Percentiles rank a stretch among this genome's conserved stretches.
phyloP scores from a whole-genome alignment of 30 jellyfish, hydroid and myxozoan species.

The Hydractinia echinata region DNA sequence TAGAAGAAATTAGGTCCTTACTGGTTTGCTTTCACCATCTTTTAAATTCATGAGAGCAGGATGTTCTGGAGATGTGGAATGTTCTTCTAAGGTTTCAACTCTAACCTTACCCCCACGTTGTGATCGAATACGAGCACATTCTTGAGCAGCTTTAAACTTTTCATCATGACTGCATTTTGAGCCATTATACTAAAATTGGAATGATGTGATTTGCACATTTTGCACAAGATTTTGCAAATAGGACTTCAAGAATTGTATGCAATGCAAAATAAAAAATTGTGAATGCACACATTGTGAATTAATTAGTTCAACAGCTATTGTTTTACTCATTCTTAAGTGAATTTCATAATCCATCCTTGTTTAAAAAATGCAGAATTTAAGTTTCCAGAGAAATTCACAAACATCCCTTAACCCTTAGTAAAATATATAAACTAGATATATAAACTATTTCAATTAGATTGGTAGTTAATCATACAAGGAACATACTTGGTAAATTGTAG shows the following conservation, averaged over 20 bases:
- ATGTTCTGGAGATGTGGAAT: slow-evolving; percentile 55
- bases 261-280: neutral
- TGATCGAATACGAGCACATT: slow-evolving; percentile 29
- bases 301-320: too few species aligned
- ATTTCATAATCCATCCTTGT: too few species aligned
- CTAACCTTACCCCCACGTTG: slow-evolving; percentile 27
- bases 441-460: neutral
- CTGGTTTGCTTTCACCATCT: slow-evolving; percentile 64
- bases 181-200: slow-evolving; percentile 72
- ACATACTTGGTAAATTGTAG: slow-evolving; percentile 65
- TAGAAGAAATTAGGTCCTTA: neutral
- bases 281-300: too few species aligned
- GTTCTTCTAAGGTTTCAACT: slow-evolving; percentile 71
- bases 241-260: neutral
- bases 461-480: too few species aligned
- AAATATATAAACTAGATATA: neutral
- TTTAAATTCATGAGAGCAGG: slow-evolving; percentile 56
- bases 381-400: neutral
- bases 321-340: too few species aligned
- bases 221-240: neutral
- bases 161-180: slow-evolving; percentile 88
- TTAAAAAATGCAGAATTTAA: too few species aligned
- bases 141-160: slow-evolving; percentile 95
- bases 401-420: neutral
- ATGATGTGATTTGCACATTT: neutral